Evolutionary conservation across 2,797 vertebrate species (phyloP).

Genomic region (Fratercula arctica): DNA sequence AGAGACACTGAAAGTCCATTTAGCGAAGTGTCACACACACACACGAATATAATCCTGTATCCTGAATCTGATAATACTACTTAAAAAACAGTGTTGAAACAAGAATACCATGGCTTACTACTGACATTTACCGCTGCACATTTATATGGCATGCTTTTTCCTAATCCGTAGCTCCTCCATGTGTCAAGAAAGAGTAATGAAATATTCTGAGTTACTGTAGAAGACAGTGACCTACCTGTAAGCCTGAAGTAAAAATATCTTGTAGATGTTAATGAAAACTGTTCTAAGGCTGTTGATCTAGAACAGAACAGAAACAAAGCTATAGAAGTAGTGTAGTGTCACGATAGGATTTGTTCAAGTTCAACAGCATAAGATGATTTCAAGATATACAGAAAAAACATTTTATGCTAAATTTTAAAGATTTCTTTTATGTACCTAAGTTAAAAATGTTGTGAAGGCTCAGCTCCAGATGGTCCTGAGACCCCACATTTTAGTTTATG

Average conservation of each 20-base stretch:
- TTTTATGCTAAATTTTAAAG: neutral
- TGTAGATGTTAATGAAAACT: slow-evolving; percentile 87
- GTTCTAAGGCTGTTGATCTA: slow-evolving; percentile 87
- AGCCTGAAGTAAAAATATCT: slow-evolving; percentile 91
- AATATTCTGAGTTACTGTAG: neutral
- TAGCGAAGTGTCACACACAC: neutral
- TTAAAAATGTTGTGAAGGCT: neutral
- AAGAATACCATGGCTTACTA: neutral
- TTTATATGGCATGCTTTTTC: neutral
- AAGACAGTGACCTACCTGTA: slow-evolving; percentile 82
- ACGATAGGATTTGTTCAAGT: neutral
- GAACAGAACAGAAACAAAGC: neutral
- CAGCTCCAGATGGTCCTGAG: neutral
- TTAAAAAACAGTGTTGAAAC: neutral
- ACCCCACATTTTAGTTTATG: neutral
- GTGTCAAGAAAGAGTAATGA: neutral
- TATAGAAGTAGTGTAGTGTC: neutral
- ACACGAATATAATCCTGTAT: neutral
- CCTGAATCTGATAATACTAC: neutral
- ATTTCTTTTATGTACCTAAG: neutral
- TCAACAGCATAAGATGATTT: neutral
- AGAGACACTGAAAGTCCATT: neutral
- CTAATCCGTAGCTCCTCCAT: neutral
- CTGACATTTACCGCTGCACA: neutral
- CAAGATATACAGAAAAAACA: neutral